Evolutionary conservation across 2,113 vertebrate genomes (phyloP), one percentile per base, ranked within the genome.

Genomic region (Trichechus manatus): DNA sequence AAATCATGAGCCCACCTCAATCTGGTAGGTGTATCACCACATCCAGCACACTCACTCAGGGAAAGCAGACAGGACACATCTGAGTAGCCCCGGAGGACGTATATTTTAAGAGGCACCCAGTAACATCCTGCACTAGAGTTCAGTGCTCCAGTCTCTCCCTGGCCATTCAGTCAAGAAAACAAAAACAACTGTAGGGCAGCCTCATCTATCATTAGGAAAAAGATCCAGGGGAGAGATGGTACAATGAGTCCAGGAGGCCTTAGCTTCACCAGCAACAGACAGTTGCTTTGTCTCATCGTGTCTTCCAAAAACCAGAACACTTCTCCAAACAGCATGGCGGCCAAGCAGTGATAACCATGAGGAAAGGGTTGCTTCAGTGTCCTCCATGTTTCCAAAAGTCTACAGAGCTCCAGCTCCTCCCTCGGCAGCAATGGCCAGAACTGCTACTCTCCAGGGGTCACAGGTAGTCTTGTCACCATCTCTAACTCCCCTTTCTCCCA

Each of bases 371-470:
- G 0, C 27, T 36, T 61, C 4, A 3, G 2, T 23, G 9, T 72
- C 20, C 53, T 82, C 79, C 36, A 14, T 0, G 31, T 27, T n/a
- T 85, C 29, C 3, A 42, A 17, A 2, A n/a, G 29, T 6, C 29
- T 39, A 68, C 13, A 3, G 27, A 11, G 27, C 4, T 27, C 78
- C 39, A 33, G 64, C 14, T 25, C 63, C 59, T 31, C n/a, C 14
- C 9, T 11, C 4, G 22, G 42, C 15, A 13, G 17, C 1, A 25
- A 22, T 0, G 6, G 8, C 66, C 50, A 29, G 42, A 53, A 36
- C 0, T 0, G 17, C 25, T 44, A 13, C 23, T 36, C 61, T n/a
- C 56, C 10, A 0, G 11, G n/a, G 31, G 9, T 10, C 70, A 53
- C 36, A 3, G 27, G 4, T 3, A 3, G 75, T 11, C 13, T 2